phyloP scores from a whole-genome alignment of 2,113 vertebrate species.

The Gorilla gorilla region DNA sequence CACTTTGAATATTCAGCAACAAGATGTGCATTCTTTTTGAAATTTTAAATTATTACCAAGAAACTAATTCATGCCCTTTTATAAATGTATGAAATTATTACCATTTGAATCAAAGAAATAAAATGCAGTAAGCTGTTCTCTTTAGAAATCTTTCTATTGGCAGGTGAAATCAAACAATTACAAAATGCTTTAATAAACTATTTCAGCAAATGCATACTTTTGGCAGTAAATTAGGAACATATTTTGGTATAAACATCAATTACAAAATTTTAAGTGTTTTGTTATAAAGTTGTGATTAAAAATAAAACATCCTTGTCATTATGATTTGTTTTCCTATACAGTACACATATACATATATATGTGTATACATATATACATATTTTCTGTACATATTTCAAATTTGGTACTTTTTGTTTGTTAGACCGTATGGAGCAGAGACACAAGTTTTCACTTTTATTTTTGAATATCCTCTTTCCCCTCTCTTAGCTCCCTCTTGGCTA shows the following conservation, averaged over 20 bases:
- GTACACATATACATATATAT: too few relatives aligned
- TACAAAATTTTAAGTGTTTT: background rate
- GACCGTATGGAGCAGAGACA: rapidly evolving
- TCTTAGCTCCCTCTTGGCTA: constrained; percentile 90
- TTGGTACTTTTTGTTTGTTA: background rate
- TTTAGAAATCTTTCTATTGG: background rate
- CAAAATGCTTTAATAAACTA: background rate
- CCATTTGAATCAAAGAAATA: background rate
- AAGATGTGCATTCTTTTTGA: background rate
- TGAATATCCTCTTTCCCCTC: constrained; percentile 88
- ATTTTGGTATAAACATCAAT: constrained; percentile 41
- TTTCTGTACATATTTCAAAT: background rate
- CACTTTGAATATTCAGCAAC: background rate
- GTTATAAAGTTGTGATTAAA: background rate
- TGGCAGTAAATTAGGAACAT: background rate
- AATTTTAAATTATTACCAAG: background rate
- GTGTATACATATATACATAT: background rate
- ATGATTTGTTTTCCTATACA: too few relatives aligned
- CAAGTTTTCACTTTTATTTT: rapidly evolving
- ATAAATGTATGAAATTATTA: background rate
- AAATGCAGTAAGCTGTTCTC: background rate
- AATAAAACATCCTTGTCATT: background rate
- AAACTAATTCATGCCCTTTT: background rate
- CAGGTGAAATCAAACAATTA: constrained; percentile 5
- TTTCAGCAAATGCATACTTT: constrained; percentile 43